Evolutionary conservation across 2,888 invertebrate genomes (phyloP).

Genomic region (Liopterus haemorrhoidalis): DNA sequence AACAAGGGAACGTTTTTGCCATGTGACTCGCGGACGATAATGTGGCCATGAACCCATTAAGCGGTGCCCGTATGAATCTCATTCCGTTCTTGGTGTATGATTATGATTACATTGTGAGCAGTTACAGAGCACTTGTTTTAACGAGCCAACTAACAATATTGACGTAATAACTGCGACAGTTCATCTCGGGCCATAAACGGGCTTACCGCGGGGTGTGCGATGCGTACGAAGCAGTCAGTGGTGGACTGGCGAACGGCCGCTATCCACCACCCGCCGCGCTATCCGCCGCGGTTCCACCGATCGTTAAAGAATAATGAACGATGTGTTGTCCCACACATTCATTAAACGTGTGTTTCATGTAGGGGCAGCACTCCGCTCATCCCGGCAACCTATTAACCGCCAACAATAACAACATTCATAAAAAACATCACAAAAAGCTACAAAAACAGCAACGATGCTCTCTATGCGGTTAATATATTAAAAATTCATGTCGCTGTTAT

Average conservation of each 20-base stretch:
- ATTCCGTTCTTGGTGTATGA: constrained; percentile 18
- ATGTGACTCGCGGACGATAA: constrained; percentile 30
- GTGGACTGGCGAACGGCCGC: too few species aligned
- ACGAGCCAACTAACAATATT: constrained; percentile 34
- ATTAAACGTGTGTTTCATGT: too few species aligned
- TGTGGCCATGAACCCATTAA: constrained; percentile 37
- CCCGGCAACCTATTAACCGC: too few species aligned
- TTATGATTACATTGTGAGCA: constrained; percentile 31
- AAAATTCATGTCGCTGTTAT: too few species aligned
- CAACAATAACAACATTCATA: too few species aligned
- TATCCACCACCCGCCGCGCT: too few species aligned
- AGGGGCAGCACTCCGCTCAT: too few species aligned
- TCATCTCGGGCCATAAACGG: constrained; percentile 19
- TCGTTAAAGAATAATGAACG: constrained; percentile 3
- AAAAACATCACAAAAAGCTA: too few species aligned
- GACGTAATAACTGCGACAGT: constrained; percentile 27
- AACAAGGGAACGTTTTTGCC: constrained; percentile 12
- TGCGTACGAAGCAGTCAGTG: constrained; percentile 4
- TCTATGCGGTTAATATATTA: too few species aligned
- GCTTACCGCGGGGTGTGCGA: too few species aligned
- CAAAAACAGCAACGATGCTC: too few species aligned
- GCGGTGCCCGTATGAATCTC: constrained; percentile 18
- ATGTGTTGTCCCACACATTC: neutral
- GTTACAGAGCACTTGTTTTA: constrained; percentile 34
- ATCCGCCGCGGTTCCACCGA: constrained; percentile 9